These are phyloP conservation scores for Dioctria linearis DNA, from an alignment of 2,888 invertebrate species.

Conservation along the genomic window DNA sequence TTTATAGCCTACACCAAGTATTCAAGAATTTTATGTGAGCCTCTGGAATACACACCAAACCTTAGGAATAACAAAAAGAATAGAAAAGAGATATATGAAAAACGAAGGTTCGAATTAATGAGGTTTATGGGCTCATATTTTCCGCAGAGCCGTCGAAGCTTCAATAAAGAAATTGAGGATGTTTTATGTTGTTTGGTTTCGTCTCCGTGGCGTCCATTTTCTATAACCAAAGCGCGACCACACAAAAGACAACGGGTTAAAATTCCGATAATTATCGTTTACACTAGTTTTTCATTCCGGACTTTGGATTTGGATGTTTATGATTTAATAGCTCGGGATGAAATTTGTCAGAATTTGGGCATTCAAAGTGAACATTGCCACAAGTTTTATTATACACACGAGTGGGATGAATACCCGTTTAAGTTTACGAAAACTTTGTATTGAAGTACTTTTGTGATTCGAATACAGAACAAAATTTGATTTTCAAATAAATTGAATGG, in stretches of 20 bases:
- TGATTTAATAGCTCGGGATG: conserved; percentile 18
- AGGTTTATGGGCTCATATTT: conserved; percentile 25
- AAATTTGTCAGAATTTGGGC: conserved; percentile 40
- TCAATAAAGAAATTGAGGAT: background rate
- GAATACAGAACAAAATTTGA: background rate
- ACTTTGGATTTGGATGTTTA: background rate
- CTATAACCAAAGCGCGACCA: background rate
- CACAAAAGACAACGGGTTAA: conserved; percentile 34
- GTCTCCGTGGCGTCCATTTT: background rate
- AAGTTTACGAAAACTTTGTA: background rate
- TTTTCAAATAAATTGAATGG: conserved; percentile 3
- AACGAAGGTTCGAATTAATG: conserved; percentile 38
- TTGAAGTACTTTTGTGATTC: background rate
- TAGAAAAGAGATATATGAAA: conserved; percentile 28
- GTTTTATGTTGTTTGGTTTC: background rate
- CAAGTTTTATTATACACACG: background rate
- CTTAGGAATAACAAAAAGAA: too few relatives aligned
- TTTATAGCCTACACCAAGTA: background rate
- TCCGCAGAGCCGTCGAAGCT: background rate
- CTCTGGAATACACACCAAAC: background rate
- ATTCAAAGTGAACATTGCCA: conserved; percentile 1
- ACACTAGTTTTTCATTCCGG: conserved; percentile 46
- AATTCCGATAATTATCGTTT: conserved; percentile 27
- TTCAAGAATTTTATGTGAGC: background rate
- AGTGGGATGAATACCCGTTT: background rate